Evolutionary conservation across 2,797 vertebrate species (phyloP).

Genomic region (Cygnus olor): DNA sequence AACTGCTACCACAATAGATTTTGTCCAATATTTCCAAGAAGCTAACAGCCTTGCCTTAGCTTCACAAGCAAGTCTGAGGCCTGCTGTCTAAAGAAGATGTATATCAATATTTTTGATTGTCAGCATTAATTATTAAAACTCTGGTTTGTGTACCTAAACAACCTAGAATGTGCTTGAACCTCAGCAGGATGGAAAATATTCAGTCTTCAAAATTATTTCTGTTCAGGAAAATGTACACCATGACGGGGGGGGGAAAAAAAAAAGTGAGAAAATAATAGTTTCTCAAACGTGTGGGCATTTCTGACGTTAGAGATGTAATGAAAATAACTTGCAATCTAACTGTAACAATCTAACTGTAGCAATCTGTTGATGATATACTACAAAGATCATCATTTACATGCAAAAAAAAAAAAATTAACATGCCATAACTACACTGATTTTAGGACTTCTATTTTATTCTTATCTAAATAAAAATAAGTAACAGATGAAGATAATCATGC

Average conservation of each 20-base stretch:
- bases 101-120: background rate
- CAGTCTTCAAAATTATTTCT: background rate
- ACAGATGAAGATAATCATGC: background rate
- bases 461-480: background rate
- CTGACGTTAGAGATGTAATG: background rate
- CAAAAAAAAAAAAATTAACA: background rate
- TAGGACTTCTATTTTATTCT: background rate
- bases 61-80: background rate
- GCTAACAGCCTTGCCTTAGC: background rate
- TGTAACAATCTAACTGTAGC: background rate
- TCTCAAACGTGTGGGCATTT: background rate
- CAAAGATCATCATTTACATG: background rate
- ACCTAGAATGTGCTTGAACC: background rate
- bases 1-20: background rate
- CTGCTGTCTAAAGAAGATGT: background rate
- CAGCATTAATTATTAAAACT: background rate
- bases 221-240: background rate
- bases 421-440: background rate
- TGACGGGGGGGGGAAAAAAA: accelerated
- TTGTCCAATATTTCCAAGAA: background rate
- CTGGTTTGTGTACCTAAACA: background rate
- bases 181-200: background rate
- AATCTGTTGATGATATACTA: background rate
- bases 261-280: background rate
- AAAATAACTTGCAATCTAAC: background rate